These are phyloP conservation scores for Hetaerina americana DNA, from an alignment of 1,140 invertebrate genomes.

Conservation along the genomic window DNA sequence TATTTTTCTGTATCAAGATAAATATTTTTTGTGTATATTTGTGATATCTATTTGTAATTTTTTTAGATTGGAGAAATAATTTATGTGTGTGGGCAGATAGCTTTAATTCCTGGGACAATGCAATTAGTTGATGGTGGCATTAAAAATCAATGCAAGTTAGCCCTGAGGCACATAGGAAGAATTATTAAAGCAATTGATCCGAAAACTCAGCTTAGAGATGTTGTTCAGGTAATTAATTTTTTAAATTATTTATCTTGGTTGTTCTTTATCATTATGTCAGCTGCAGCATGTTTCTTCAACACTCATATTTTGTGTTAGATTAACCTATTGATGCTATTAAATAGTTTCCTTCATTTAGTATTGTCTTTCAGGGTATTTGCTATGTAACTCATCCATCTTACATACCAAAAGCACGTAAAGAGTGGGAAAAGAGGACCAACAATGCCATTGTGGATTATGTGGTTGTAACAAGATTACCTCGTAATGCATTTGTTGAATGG, in stretches of 20 bases:
- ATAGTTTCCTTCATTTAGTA: too few species aligned
- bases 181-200: slow-evolving; percentile 65
- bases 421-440: slow-evolving; percentile 71
- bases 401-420: slow-evolving; percentile 54
- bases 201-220: slow-evolving; percentile 57
- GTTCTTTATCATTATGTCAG: slow-evolving; percentile 3
- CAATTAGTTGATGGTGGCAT: slow-evolving; percentile 55
- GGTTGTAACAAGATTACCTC: slow-evolving; percentile 64
- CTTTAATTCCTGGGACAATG: slow-evolving; percentile 75
- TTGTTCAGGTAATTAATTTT: slow-evolving; percentile 44
- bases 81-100: slow-evolving; percentile 83
- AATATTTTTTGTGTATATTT: too few species aligned
- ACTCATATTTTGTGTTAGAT: too few species aligned
- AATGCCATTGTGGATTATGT: slow-evolving; percentile 78
- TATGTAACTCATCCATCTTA: slow-evolving; percentile 57
- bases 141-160: slow-evolving; percentile 61
- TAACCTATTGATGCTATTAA: too few species aligned
- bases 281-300: too few species aligned
- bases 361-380: slow-evolving; percentile 61
- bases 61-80: slow-evolving; percentile 63
- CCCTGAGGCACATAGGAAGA: slow-evolving; percentile 66
- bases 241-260: background rate
- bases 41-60: too few species aligned
- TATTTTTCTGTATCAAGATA: too few species aligned
- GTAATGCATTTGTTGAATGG: slow-evolving; percentile 77